Evolutionary conservation across 2,797 vertebrate species (phyloP).

Genomic region (Columba guinea): DNA sequence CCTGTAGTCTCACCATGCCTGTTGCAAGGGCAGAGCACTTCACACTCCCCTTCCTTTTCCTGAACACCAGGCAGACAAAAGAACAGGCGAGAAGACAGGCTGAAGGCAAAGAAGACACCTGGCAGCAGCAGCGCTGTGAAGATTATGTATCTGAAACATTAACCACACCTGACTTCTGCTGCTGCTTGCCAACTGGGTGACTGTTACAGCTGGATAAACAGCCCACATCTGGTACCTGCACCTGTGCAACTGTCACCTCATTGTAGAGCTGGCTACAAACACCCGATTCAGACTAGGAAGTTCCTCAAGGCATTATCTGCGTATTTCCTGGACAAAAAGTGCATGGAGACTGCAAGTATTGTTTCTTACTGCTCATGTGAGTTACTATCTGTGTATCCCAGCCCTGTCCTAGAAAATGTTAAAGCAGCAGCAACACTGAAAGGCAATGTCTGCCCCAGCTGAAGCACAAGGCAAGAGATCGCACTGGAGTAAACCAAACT

Average conservation of each 20-base stretch:
- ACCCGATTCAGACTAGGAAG: neutral
- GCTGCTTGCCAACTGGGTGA: neutral
- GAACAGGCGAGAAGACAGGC: neutral
- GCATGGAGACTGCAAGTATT: neutral
- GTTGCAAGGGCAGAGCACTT: neutral
- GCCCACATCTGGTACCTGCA: neutral
- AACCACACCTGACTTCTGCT: conserved; percentile 24
- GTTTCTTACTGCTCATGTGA: neutral
- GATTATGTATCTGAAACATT: conserved; percentile 12
- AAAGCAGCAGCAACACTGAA: neutral
- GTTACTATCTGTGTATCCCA: neutral
- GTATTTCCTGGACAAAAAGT: neutral
- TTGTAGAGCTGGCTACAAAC: neutral
- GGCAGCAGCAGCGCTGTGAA: conserved; percentile 17
- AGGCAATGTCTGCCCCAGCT: neutral
- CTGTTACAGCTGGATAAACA: conserved; percentile 48
- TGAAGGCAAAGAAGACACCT: conserved; percentile 41
- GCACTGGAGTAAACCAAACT: neutral
- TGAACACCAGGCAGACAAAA: conserved; percentile 3
- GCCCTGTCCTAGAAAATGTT: neutral
- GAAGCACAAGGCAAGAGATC: neutral
- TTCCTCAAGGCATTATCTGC: neutral
- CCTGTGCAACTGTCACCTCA: neutral
- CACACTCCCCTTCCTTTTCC: neutral
- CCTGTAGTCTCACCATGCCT: neutral